These are phyloP conservation scores for Eilema sororculum DNA, from an alignment of 2,888 invertebrate genomes.

Conservation along the genomic window DNA sequence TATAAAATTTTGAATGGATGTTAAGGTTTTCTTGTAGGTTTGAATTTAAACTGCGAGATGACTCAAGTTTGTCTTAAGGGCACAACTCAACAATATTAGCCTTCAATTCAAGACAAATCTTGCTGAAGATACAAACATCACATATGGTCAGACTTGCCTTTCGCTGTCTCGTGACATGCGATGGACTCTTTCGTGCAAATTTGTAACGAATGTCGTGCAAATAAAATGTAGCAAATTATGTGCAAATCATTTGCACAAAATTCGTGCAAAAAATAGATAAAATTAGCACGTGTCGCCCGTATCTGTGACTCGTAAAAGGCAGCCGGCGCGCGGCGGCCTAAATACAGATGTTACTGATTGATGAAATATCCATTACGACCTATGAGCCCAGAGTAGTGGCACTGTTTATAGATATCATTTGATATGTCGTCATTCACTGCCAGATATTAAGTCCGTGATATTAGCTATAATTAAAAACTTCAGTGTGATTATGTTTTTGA, in stretches of 20 bases:
- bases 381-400: background rate
- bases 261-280: too few species aligned
- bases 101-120: background rate
- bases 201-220: too few species aligned
- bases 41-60: background rate
- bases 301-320: too few species aligned
- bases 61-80: background rate
- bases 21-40: background rate
- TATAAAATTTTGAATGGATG: background rate
- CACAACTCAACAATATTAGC: background rate
- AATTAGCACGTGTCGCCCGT: too few species aligned
- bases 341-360: background rate
- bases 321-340: too few species aligned
- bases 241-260: too few species aligned
- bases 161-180: background rate
- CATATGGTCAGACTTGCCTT: background rate
- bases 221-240: too few species aligned
- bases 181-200: too few species aligned
- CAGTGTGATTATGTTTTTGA: background rate
- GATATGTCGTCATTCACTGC: conserved; percentile 12
- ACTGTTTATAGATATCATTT: conserved; percentile 2
- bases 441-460: conserved; percentile 21
- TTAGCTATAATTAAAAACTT: conserved; percentile 2
- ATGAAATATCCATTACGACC: background rate
- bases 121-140: background rate